Evolutionary conservation across 1,140 invertebrate genomes (phyloP), one percentile per base, ranked within the genome.

Genomic region (Lethrus apterus): DNA sequence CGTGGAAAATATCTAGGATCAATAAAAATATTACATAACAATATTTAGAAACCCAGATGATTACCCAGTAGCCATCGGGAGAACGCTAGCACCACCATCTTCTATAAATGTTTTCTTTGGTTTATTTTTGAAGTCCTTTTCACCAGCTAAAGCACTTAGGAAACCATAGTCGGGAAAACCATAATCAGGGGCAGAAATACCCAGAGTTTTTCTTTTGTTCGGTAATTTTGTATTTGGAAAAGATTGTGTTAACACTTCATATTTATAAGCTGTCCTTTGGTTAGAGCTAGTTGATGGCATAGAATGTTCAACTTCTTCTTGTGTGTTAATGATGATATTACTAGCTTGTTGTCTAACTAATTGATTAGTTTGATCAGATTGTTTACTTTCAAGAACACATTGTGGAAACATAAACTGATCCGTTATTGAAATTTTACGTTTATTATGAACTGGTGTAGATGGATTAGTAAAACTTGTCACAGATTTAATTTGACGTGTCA

Each of bases 71-170:
- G 73, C 70, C 66, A 80, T 75, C 2, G 77, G 73, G 11, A 71
- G 58, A 7, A 79, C 67, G 23, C 71, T 73, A 54, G 59, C 68
- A n/a, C 74, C 70, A 18, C 76, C 73, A 60, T 78, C 78, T 57
- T 82, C 78, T 55, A 83, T 78, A 35, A 82, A 78, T 32, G 73
- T 76, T 42, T 77, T 78, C n/a, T 70, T 74, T 4, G 70, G 66
- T 4, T 62, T 52, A 13, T 67, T 70, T 49, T 67, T 64, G n/a
- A 71, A 66, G 29, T 73, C 71, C 33, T 78, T 78, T 40, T 74
- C 68, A 1, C 76, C 75, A 32, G 73, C 66, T 15, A 67, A 52
- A 4, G 70, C 65, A 9, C 30, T 53, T 31, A 70, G 40, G 40
- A 65, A 62, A 44, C 51, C 56, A 46, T 64, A 63, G 41, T 61